A percentile compares a stretch with the other conserved stretches of the same genome.
Conservation (phyloP, 1,140 invertebrate genomes). For the Drosophila oshimai region DNA sequence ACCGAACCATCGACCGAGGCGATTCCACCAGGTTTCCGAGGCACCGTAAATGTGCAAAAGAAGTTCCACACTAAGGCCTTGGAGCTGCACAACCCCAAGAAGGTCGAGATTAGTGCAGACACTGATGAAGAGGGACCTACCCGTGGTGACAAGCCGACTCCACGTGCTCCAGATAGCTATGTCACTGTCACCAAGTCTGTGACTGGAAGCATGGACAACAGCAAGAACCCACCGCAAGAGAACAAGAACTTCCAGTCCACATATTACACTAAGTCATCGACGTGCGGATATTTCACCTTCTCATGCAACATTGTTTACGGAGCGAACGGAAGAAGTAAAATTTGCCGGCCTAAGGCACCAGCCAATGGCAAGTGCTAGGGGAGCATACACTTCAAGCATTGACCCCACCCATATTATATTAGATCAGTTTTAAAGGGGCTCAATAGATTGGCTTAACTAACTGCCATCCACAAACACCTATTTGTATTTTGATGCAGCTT, state of each 20-base stretch:
- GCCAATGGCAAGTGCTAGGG: slow-evolving; percentile 78
- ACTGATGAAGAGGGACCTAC: slow-evolving; percentile 40
- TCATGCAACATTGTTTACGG: slow-evolving; percentile 90
- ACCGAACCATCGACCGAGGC: slow-evolving; percentile 54
- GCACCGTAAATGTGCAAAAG: slow-evolving; percentile 81
- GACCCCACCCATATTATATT: slow-evolving; percentile 15
- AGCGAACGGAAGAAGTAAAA: slow-evolving; percentile 89
- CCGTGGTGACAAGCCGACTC: slow-evolving; percentile 65
- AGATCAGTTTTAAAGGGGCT: slow-evolving; percentile 51
- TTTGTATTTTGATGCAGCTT: slow-evolving; percentile 56
- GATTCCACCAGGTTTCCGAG: slow-evolving; percentile 76
- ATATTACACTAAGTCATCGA: slow-evolving; percentile 92
- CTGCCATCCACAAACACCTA: slow-evolving; percentile 37
- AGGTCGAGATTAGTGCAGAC: slow-evolving; percentile 75
- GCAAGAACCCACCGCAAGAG: slow-evolving; percentile 84
- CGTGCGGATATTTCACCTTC: slow-evolving; percentile 93
- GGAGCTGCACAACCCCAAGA: slow-evolving; percentile 54
- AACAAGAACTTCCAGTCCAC: slow-evolving; percentile 88
- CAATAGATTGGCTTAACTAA: slow-evolving; percentile 36
- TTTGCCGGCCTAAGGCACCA: slow-evolving; percentile 89
- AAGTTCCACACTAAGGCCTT: slow-evolving; percentile 78
- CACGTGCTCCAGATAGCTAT: slow-evolving; percentile 84
- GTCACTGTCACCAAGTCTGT: slow-evolving; percentile 90
- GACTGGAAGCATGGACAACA: slow-evolving; percentile 87
- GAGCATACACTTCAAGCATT: background rate